Percentiles rank a stretch among this genome's conserved stretches.
Evolutionary conservation across 2,797 vertebrate genomes (phyloP).

Genomic region (Emydoidea blandingii): DNA sequence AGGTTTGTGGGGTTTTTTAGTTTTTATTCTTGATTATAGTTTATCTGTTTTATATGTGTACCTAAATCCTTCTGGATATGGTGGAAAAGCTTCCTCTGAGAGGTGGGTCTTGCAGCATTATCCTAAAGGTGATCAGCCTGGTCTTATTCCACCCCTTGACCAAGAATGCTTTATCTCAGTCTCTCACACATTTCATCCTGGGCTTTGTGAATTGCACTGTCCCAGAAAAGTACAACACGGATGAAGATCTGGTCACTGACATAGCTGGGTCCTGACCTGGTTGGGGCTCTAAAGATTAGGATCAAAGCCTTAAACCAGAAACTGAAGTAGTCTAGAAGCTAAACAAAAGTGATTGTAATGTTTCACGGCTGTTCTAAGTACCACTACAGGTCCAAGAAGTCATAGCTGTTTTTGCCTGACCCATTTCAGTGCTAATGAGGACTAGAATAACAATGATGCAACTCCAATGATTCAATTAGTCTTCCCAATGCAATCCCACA

Average conservation of each 20-base stretch:
- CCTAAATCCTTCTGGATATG: background rate
- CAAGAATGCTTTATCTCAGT: background rate
- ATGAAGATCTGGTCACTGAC: background rate
- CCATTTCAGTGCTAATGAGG: background rate
- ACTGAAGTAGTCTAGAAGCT: conserved; percentile 23
- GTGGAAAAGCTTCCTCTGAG: background rate
- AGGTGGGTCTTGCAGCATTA: background rate
- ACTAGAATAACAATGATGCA: conserved; percentile 1
- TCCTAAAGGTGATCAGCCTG: background rate
- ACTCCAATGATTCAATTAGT: background rate
- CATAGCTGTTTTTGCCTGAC: conserved; percentile 37
- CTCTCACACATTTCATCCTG: background rate
- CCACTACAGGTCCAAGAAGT: background rate
- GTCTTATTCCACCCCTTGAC: background rate
- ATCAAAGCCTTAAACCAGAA: conserved; percentile 10
- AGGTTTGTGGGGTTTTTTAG: rapidly evolving
- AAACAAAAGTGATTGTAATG: conserved; percentile 1
- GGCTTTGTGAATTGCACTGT: background rate
- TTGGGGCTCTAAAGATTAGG: background rate
- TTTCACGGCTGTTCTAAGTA: conserved; percentile 3
- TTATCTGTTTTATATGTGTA: background rate
- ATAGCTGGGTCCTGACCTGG: background rate
- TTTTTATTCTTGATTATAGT: background rate
- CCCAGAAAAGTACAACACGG: background rate
- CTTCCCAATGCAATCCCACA: background rate